These are phyloP conservation scores for Herpetotheres cachinnans DNA, from an alignment of 2,113 vertebrate species.

Conservation along the genomic window DNA sequence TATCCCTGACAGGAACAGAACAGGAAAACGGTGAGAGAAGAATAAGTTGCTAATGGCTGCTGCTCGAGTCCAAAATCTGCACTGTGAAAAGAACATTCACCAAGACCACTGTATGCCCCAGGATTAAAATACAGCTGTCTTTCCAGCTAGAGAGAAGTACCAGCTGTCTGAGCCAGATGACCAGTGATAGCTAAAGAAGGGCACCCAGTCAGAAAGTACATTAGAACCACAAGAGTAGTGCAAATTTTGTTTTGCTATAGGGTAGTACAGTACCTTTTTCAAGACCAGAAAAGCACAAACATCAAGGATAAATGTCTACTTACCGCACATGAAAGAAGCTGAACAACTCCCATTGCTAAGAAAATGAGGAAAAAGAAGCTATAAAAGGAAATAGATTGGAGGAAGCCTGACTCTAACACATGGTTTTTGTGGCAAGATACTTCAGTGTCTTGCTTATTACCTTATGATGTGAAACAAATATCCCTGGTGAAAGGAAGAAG, in stretches of 20 bases:
- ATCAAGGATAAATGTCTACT: not conserved
- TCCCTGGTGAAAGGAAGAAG: not conserved
- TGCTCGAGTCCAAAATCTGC: not conserved
- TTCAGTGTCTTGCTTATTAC: not conserved
- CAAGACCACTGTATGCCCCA: not conserved
- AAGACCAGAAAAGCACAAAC: not conserved
- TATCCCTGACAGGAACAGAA: not conserved
- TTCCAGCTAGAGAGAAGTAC: not conserved
- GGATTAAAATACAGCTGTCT: not conserved
- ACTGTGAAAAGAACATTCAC: not conserved
- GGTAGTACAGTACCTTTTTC: not conserved
- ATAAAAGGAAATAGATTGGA: not conserved
- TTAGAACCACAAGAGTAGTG: not conserved
- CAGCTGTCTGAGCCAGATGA: not conserved
- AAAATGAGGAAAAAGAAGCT: not conserved
- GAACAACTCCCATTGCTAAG: not conserved
- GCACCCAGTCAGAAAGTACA: not conserved
- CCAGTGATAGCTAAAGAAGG: not conserved
- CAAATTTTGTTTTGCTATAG: not conserved
- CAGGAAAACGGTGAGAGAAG: not conserved
- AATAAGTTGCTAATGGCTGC: not conserved
- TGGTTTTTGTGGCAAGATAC: not conserved
- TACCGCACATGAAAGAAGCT: not conserved
- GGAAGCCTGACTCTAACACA: not conserved
- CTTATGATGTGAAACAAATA: not conserved